Evolutionary conservation across 1,140 invertebrate genomes (phyloP).

Genomic region (Drosophila grimshawi): DNA sequence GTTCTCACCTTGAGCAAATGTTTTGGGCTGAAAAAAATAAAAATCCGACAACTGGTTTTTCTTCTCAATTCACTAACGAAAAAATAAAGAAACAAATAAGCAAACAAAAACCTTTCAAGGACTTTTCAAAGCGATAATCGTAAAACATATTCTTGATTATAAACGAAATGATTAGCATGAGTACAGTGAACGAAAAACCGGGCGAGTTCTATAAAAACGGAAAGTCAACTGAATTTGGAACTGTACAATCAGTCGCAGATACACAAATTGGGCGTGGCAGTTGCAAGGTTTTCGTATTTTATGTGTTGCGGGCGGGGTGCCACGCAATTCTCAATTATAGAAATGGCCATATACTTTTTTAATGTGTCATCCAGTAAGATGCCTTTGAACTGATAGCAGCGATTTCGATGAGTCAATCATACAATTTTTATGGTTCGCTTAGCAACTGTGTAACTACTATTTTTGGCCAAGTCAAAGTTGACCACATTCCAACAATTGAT

Average conservation of each 20-base stretch:
- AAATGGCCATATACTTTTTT: slow-evolving; percentile 19
- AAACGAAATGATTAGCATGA: slow-evolving; percentile 35
- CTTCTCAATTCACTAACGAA: slow-evolving; percentile 2
- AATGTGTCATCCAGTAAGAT: slow-evolving; percentile 46
- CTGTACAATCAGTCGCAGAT: slow-evolving; percentile 22
- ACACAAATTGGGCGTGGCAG: not conserved
- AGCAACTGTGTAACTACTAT: slow-evolving; percentile 9
- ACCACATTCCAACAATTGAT: slow-evolving; percentile 22
- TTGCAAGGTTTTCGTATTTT: not conserved
- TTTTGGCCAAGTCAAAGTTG: slow-evolving; percentile 4
- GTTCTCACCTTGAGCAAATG: slow-evolving; percentile 35
- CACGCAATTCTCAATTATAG: slow-evolving; percentile 44
- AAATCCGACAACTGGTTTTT: slow-evolving; percentile 32
- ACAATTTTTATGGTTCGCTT: slow-evolving; percentile 15
- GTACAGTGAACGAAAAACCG: slow-evolving; percentile 28
- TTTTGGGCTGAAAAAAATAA: slow-evolving; percentile 22
- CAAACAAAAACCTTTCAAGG: slow-evolving; percentile 47
- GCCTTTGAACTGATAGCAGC: slow-evolving; percentile 15
- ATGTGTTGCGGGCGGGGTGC: slow-evolving; percentile 13
- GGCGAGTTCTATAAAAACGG: slow-evolving; percentile 13
- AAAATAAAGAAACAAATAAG: not conserved
- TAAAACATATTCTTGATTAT: slow-evolving; percentile 31
- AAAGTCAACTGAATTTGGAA: slow-evolving; percentile 5
- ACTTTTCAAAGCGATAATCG: slow-evolving; percentile 34
- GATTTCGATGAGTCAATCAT: slow-evolving; percentile 27